Evolutionary conservation across 2,888 invertebrate genomes (phyloP), one percentile per base, ranked within the genome.

Genomic region (Cryptocheilus praepositus): DNA sequence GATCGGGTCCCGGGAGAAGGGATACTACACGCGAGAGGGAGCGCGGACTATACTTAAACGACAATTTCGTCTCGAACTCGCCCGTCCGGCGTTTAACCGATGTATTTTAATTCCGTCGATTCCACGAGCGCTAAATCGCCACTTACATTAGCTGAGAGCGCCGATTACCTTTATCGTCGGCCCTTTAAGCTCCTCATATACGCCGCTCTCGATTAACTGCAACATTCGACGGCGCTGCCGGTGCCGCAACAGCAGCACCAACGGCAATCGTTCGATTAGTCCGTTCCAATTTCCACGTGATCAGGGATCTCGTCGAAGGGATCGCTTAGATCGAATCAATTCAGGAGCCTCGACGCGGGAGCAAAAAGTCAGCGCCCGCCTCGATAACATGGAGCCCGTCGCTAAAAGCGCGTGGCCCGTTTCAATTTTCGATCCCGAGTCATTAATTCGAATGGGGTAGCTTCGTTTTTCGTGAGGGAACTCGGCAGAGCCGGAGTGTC

Each of bases 101-200:
- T 69, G 78, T 77, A 70, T 75, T 79, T 76, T 78, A 79, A 78
- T 76, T 78, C 68, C 67, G 68, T 76, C 76, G 67, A 70, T 79
- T 70, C 45, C 67, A 64, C 67, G 69, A 18, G 22, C 67, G 61
- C 68, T 71, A 78, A 78, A 79, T 71, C 74, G 74, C 76, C 71
- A 68, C 74, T 76, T 74, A 71, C 71, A 74, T 79, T 76, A 71
- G 65, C 65, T 60, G 55, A 67, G 76, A 62, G 65, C 67, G 63
- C 65, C 67, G 70, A 79, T 78, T 74, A 76, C 65, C 71, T 76
- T 76, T 70, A 79, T 74, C 70, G 71, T 63, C 71, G 73, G 57
- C 63, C 67, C 65, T 72, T 77, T 67, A 63, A 74, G 64, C 64
- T 61, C 58, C 67, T 62, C 66, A 51, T 64, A 61, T 65, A 59